Conservation (phyloP, 2,888 invertebrate species). For the Dromius quadrimaculatus region DNA sequence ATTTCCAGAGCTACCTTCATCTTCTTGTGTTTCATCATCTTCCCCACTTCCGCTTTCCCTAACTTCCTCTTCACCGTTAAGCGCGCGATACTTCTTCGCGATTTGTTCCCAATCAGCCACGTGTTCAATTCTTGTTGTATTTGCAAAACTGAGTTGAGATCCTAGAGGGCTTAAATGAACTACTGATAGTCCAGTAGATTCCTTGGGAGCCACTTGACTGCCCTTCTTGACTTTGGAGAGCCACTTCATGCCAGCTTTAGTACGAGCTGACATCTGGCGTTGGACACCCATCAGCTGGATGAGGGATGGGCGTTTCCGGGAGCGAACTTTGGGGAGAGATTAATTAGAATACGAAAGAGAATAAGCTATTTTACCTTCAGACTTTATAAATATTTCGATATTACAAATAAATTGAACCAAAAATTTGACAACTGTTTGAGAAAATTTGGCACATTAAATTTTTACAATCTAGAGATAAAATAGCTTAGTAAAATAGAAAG, state of each 20-base stretch:
- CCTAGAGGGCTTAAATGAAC: slow-evolving; percentile 87
- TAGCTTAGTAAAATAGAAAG: neutral
- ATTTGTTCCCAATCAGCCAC: slow-evolving; percentile 94
- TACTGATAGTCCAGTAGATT: slow-evolving; percentile 83
- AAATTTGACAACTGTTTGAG: neutral
- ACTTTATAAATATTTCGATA: neutral
- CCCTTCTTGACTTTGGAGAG: slow-evolving; percentile 88
- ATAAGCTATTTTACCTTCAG: slow-evolving; percentile 10
- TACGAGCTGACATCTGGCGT: slow-evolving; percentile 80
- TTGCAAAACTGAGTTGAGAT: slow-evolving; percentile 85
- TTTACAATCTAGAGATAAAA: neutral
- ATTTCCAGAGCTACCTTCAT: slow-evolving; percentile 54
- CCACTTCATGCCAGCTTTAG: slow-evolving; percentile 91
- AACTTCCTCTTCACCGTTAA: slow-evolving; percentile 75
- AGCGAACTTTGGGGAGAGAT: slow-evolving; percentile 58
- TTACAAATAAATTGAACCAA: neutral
- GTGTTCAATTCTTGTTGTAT: slow-evolving; percentile 84
- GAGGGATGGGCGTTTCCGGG: slow-evolving; percentile 79
- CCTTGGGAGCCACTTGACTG: slow-evolving; percentile 81
- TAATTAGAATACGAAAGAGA: neutral
- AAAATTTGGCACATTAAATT: neutral
- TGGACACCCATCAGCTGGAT: slow-evolving; percentile 85
- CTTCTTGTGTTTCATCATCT: slow-evolving; percentile 62
- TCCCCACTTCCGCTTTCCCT: slow-evolving; percentile 63
- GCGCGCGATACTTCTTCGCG: slow-evolving; percentile 86